Percentiles rank a stretch among this genome's conserved stretches.
Evolutionary conservation across 2,888 invertebrate species (phyloP).

Genomic region (Dyspetes luteomarginatus): DNA sequence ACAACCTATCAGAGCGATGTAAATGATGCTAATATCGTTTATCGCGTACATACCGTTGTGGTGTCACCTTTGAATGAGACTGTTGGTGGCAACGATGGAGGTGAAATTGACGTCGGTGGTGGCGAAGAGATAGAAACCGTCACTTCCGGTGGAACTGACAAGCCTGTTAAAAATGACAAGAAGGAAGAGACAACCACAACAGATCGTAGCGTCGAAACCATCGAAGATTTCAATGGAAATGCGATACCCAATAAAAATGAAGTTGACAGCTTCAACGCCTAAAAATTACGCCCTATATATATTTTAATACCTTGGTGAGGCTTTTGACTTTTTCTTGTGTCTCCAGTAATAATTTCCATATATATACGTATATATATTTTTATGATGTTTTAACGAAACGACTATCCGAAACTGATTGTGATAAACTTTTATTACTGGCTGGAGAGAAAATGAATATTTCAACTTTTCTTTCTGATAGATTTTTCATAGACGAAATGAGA

Average conservation of each 20-base stretch:
- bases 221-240: constrained; percentile 81
- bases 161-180: not conserved
- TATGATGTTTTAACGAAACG: constrained; percentile 18
- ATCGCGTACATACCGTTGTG: constrained; percentile 84
- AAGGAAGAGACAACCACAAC: constrained; percentile 66
- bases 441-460: not conserved
- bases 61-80: constrained; percentile 82
- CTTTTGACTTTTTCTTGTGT: constrained; percentile 3
- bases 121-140: constrained; percentile 65
- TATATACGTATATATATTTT: constrained; percentile 1
- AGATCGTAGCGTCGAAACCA: constrained; percentile 77
- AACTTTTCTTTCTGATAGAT: not conserved
- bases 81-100: constrained; percentile 43
- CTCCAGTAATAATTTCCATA: constrained; percentile 4
- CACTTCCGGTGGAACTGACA: constrained; percentile 37
- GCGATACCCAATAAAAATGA: constrained; percentile 76
- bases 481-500: not conserved
- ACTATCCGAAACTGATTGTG: constrained; percentile 45
- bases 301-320: constrained; percentile 12
- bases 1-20: constrained; percentile 84
- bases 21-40: constrained; percentile 79
- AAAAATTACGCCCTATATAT: constrained; percentile 25
- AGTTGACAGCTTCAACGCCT: constrained; percentile 75
- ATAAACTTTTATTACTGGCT: constrained; percentile 23
- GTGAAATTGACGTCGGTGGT: constrained; percentile 49